Percentiles rank a stretch among this genome's conserved stretches.
Conservation (phyloP, 2,888 invertebrate genomes). For the Cotesia congregata region DNA sequence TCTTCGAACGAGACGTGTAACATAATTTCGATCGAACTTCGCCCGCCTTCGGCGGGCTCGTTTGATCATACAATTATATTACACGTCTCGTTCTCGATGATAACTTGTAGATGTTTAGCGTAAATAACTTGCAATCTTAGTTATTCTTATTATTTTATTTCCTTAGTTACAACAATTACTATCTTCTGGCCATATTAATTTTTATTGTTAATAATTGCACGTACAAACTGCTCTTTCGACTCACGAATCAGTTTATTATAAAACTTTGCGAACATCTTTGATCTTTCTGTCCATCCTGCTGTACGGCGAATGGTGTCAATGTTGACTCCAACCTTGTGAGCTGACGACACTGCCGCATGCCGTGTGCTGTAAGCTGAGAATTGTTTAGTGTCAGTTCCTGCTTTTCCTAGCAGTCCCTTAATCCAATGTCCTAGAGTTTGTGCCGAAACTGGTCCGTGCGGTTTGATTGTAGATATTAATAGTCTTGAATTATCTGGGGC, state of each 20-base stretch:
- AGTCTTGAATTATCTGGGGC: constrained; percentile 10
- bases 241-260: constrained; percentile 30
- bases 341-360: constrained; percentile 40
- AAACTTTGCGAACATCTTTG: constrained; percentile 37
- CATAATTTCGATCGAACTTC: constrained; percentile 12
- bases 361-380: neutral
- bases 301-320: constrained; percentile 29
- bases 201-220: neutral
- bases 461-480: constrained; percentile 40
- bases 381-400: constrained; percentile 21
- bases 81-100: constrained; percentile 37
- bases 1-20: constrained; percentile 8
- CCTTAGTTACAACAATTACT: neutral
- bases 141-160: neutral
- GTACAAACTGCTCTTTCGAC: neutral
- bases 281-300: constrained; percentile 36
- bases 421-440: constrained; percentile 43
- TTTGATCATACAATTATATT: constrained; percentile 24
- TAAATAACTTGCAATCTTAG: neutral
- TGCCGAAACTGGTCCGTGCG: constrained; percentile 25
- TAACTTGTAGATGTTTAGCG: constrained; percentile 31
- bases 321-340: constrained; percentile 15
- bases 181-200: neutral
- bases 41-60: neutral
- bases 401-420: constrained; percentile 23